Percentiles rank a stretch among this genome's conserved stretches.
These are phyloP conservation scores for Oppia nitens DNA, from an alignment of 1,140 invertebrate species.

Conservation along the genomic window DNA sequence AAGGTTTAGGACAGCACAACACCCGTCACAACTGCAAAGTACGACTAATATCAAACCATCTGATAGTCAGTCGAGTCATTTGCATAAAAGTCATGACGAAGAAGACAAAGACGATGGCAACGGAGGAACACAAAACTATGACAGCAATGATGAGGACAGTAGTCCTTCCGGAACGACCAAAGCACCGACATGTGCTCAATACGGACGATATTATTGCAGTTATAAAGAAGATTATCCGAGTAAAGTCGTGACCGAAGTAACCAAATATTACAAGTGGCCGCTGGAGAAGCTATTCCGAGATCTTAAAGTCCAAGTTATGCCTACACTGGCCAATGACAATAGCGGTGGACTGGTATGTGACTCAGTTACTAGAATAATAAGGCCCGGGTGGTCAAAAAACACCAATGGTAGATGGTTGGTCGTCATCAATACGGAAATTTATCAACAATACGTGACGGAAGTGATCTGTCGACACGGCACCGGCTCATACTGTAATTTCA, in stretches of 20 bases:
- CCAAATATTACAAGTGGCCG: constrained; percentile 24
- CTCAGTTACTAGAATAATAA: constrained; percentile 22
- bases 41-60: background rate
- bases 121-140: background rate
- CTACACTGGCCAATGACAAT: constrained; percentile 21
- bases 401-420: constrained; percentile 24
- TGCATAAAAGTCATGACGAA: background rate
- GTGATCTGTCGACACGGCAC: constrained; percentile 20
- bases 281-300: constrained; percentile 23
- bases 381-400: constrained; percentile 24
- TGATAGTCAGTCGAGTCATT: background rate
- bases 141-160: constrained; percentile 15
- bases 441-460: constrained; percentile 24
- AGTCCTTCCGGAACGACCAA: constrained; percentile 18
- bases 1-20: background rate
- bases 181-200: constrained; percentile 19
- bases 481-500: constrained; percentile 22
- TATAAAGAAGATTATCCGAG: constrained; percentile 23
- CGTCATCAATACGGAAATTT: constrained; percentile 23
- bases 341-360: constrained; percentile 23
- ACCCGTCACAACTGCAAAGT: background rate
- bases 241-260: constrained; percentile 18
- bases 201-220: constrained; percentile 21
- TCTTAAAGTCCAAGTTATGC: constrained; percentile 19
- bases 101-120: background rate